A percentile compares a stretch with the other conserved stretches of the same genome.
Conservation (phyloP, 2,797 vertebrate genomes). For the Diglossa cyanea region DNA sequence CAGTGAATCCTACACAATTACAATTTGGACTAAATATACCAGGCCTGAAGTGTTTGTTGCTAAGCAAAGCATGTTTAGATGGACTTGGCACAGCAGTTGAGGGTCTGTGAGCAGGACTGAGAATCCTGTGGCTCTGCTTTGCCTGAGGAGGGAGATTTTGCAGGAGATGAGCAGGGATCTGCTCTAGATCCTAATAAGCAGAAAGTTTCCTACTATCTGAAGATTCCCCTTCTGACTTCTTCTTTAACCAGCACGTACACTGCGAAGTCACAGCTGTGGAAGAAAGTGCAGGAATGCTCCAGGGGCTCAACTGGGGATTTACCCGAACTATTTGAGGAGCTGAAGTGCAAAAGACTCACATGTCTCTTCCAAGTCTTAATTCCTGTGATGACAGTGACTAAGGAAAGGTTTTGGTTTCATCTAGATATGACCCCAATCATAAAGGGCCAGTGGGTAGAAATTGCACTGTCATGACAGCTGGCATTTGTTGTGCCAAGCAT, state of each 20-base stretch:
- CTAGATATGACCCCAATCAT: neutral
- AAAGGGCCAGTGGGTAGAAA: neutral
- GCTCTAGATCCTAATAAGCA: neutral
- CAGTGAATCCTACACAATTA: constrained; percentile 9
- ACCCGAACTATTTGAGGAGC: neutral
- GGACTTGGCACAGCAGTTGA: neutral
- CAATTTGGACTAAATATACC: constrained; percentile 44
- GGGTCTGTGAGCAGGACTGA: neutral
- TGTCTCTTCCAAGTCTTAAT: neutral
- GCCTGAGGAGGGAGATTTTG: accelerated
- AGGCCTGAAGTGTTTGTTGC: constrained; percentile 45
- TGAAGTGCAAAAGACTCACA: neutral
- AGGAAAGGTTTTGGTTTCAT: neutral
- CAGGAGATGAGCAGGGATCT: neutral
- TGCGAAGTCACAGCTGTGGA: neutral
- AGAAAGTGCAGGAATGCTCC: neutral
- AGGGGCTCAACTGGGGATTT: neutral
- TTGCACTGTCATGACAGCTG: neutral
- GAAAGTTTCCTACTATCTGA: neutral
- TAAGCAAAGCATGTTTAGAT: neutral
- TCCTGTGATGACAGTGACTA: neutral
- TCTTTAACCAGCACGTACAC: accelerated
- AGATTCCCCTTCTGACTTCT: neutral
- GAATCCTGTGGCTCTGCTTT: neutral
- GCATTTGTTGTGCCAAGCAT: neutral